Evolutionary conservation across 2,113 vertebrate species (phyloP).

Genomic region (Oryzias celebensis): DNA sequence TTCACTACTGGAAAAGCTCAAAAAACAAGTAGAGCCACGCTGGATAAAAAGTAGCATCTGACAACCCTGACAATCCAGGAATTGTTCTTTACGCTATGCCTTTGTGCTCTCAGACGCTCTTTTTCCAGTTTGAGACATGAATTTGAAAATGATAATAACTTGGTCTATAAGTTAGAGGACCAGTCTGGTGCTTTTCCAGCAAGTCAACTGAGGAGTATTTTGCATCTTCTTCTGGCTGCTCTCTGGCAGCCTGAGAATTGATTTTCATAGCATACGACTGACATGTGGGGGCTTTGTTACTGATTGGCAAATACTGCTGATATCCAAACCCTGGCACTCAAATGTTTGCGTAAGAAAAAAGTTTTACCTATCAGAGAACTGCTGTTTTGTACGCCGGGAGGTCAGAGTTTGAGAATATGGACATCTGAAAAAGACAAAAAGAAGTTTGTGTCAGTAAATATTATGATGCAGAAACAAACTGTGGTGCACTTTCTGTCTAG

Average conservation of each 20-base stretch:
- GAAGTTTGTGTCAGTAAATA: too few species aligned
- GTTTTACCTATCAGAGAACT: conserved; percentile 12
- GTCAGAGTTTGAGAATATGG: neutral
- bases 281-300: conserved; percentile 22
- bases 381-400: conserved; percentile 1
- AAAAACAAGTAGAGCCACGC: too few species aligned
- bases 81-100: too few species aligned
- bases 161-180: neutral
- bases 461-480: too few species aligned
- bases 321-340: conserved; percentile 8
- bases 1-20: too few species aligned
- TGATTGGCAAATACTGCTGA: conserved; percentile 31
- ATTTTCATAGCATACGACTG: conserved; percentile 15
- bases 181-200: conserved; percentile 4
- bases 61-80: too few species aligned
- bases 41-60: too few species aligned
- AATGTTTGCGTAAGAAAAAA: neutral
- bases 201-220: neutral
- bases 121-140: neutral
- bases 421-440: too few species aligned
- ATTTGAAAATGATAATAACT: conserved; percentile 3
- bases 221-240: conserved; percentile 9
- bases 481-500: too few species aligned
- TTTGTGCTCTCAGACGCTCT: neutral
- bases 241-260: conserved; percentile 6